These are phyloP conservation scores for Syrista parreyssii DNA, from an alignment of 2,888 invertebrate species.

Conservation along the genomic window DNA sequence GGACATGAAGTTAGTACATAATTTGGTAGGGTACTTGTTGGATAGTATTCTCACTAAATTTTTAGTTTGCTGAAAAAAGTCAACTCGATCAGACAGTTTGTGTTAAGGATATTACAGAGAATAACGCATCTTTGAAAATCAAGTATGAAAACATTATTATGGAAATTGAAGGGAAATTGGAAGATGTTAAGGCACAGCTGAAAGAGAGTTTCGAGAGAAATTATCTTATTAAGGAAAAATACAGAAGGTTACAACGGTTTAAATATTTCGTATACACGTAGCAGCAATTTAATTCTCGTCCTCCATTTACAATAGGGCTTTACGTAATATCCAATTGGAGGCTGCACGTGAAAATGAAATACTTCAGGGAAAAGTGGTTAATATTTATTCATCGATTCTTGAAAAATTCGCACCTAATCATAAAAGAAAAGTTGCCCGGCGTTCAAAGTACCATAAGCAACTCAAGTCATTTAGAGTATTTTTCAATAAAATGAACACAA, in stretches of 20 bases:
- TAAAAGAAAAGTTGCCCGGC: neutral
- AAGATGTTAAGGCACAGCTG: constrained; percentile 25
- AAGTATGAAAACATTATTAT: constrained; percentile 34
- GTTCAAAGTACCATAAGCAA: constrained; percentile 16
- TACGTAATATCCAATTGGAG: constrained; percentile 28
- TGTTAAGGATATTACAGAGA: neutral
- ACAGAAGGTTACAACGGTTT: constrained; percentile 27
- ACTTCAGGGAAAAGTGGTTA: constrained; percentile 39
- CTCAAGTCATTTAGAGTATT: constrained; percentile 28
- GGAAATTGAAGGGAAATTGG: constrained; percentile 35
- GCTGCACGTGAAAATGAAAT: constrained; percentile 33
- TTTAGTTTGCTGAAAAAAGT: constrained; percentile 1
- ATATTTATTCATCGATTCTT: constrained; percentile 38
- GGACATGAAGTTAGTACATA: constrained; percentile 6
- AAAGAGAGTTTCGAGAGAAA: constrained; percentile 31
- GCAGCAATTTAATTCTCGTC: neutral
- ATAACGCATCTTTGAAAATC: constrained; percentile 16
- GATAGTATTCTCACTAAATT: neutral
- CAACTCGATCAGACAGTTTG: neutral
- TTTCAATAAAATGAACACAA: constrained; percentile 31
- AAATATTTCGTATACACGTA: neutral
- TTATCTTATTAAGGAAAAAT: constrained; percentile 30
- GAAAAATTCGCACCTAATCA: constrained; percentile 36
- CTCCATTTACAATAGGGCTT: constrained; percentile 17
- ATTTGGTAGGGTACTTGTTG: neutral